Conservation (phyloP, 2,888 invertebrate genomes). For the Zhengitettix transpicula region DNA sequence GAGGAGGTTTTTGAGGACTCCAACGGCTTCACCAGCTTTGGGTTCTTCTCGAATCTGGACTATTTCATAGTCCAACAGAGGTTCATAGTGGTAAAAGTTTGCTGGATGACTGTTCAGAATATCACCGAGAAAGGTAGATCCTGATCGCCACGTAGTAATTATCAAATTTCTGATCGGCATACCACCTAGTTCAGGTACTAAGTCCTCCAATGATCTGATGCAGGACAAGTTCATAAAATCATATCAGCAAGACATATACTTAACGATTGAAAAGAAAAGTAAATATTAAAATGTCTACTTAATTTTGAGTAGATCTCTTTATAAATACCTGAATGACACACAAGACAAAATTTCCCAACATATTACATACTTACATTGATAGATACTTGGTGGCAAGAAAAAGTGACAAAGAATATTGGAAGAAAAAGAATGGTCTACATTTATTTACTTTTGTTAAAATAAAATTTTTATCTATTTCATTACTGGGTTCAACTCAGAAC, state of each 20-base stretch:
- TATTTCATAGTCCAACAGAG: slow-evolving; percentile 65
- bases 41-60: slow-evolving; percentile 63
- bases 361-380: too few species aligned
- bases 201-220: slow-evolving; percentile 40
- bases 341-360: neutral
- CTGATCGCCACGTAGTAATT: slow-evolving; percentile 79
- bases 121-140: slow-evolving; percentile 79
- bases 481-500: too few species aligned
- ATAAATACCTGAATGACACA: neutral
- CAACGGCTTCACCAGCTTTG: slow-evolving; percentile 46
- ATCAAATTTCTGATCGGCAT: slow-evolving; percentile 59
- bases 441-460: too few species aligned
- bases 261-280: neutral
- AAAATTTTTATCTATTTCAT: too few species aligned
- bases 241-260: slow-evolving; percentile 1
- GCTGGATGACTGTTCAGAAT: slow-evolving; percentile 68
- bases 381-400: neutral
- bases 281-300: neutral
- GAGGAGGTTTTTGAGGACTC: slow-evolving; percentile 51
- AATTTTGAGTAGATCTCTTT: neutral
- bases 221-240: neutral
- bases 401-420: neutral
- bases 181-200: slow-evolving; percentile 52
- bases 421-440: too few species aligned
- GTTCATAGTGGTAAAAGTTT: slow-evolving; percentile 83